These are phyloP conservation scores for Anastrepha obliqua DNA, from an alignment of 1,140 invertebrate genomes.

Conservation along the genomic window DNA sequence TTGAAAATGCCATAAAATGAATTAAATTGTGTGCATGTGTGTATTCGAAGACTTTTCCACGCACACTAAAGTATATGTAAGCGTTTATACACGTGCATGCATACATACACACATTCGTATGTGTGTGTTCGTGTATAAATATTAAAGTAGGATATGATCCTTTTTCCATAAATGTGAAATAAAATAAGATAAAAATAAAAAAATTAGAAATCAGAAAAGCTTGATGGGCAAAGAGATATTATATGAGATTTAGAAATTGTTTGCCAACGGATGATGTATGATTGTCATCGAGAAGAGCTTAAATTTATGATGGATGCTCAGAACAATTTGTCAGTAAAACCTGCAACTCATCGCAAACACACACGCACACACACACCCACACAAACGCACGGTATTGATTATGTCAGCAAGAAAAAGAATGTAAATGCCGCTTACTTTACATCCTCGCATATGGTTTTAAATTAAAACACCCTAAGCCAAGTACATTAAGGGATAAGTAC, in stretches of 20 bases:
- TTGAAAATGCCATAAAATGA: background rate
- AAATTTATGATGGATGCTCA: constrained; percentile 72
- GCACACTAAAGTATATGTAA: background rate
- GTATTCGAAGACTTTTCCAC: background rate
- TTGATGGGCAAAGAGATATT: constrained; percentile 63
- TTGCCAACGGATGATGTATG: constrained; percentile 73
- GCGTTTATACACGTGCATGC: background rate
- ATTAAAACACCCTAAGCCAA: too few relatives aligned
- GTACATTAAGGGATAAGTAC: too few relatives aligned
- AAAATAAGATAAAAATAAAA: background rate
- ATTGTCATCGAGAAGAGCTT: constrained; percentile 71
- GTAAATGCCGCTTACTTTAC: background rate
- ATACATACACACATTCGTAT: background rate
- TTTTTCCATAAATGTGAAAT: constrained; percentile 14
- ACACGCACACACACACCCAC: background rate
- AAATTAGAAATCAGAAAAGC: constrained; percentile 24
- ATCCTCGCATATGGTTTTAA: too few relatives aligned
- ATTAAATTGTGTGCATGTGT: background rate
- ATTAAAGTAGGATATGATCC: background rate
- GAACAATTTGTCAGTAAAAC: constrained; percentile 27
- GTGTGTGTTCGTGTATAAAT: constrained; percentile 6
- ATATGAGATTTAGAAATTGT: constrained; percentile 73
- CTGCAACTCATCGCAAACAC: background rate
- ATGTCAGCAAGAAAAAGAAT: background rate
- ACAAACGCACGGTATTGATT: background rate